These are phyloP conservation scores for Coranthus polyacanthus DNA, from an alignment of 2,797 vertebrate species.

Conservation along the genomic window DNA sequence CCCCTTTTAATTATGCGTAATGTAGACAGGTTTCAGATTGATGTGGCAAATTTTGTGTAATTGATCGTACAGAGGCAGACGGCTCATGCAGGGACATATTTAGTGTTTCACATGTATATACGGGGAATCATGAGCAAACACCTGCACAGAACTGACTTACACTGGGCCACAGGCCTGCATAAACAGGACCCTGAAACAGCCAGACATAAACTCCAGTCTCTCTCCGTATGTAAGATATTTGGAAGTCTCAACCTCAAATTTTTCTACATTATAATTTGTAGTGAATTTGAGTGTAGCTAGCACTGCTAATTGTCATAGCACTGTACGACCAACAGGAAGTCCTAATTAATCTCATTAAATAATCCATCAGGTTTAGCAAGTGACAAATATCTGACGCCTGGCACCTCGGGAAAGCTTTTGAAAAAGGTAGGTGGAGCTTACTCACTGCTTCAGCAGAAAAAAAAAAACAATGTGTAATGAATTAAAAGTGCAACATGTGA, in stretches of 20 bases:
- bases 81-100: neutral
- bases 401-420: conserved; percentile 17
- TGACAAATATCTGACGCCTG: conserved; percentile 10
- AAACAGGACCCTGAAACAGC: conserved; percentile 4
- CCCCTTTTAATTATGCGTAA: neutral
- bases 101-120: neutral
- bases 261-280: neutral
- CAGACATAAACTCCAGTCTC: conserved; percentile 1
- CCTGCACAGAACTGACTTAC: conserved; percentile 20
- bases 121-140: conserved; percentile 19
- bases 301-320: conserved; percentile 17
- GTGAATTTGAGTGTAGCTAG: conserved; percentile 21
- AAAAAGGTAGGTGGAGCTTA: conserved; percentile 63
- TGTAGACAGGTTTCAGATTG: neutral
- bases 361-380: conserved; percentile 7
- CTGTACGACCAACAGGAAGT: neutral
- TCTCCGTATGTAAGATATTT: conserved; percentile 9
- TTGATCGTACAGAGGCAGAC: neutral
- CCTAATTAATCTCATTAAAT: neutral
- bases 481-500: conserved; percentile 69
- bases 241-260: too few species aligned
- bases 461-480: conserved; percentile 52
- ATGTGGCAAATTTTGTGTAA: neutral
- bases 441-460: conserved; percentile 47
- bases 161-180: conserved; percentile 23